Evolutionary conservation across 2,888 invertebrate genomes (phyloP), one percentile per base, ranked within the genome.

Genomic region (Argynnis bischoffii): DNA sequence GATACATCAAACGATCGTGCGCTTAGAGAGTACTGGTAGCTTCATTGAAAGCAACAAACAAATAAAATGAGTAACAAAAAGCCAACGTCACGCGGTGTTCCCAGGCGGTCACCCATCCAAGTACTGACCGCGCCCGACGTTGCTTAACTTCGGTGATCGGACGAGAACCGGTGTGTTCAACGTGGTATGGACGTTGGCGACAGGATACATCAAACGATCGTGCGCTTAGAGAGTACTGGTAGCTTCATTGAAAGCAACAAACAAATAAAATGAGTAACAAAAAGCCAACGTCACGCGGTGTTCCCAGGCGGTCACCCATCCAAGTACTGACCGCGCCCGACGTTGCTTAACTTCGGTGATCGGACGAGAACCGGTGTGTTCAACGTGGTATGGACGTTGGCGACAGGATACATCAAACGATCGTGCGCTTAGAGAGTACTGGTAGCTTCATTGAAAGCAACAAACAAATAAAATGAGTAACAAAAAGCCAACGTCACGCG

Each of bases 41-140:
- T n/a, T n/a, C n/a, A n/a, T n/a, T n/a, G n/a, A n/a, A n/a, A n/a
- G n/a, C n/a, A n/a, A n/a, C n/a, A n/a, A n/a, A n/a, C n/a, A n/a
- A n/a, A n/a, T n/a, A n/a, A n/a, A n/a, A n/a, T n/a, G n/a, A n/a
- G n/a, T n/a, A n/a, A n/a, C n/a, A 81, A 81, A 81, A 79, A 77
- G 81, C 82, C 83, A 82, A 83, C 83, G 76, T 76, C 80, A 83
- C 83, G 81, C 77, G 82, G 82, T 83, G 82, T 84, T 83, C 82
- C 83, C 83, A 83, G 81, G 83, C 82, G 84, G 82, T 84, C 82
- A 83, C 84, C 82, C 82, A 83, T 86, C 84, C 83, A 85, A 83
- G 85, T 85, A 86, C 84, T 83, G 80, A 83, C 79, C 82, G 78
- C 83, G 82, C 79, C 80, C 79, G 79, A 80, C 76, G 80, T 79